Conservation (phyloP, 2,113 vertebrate species). For the Sus scrofa region DNA sequence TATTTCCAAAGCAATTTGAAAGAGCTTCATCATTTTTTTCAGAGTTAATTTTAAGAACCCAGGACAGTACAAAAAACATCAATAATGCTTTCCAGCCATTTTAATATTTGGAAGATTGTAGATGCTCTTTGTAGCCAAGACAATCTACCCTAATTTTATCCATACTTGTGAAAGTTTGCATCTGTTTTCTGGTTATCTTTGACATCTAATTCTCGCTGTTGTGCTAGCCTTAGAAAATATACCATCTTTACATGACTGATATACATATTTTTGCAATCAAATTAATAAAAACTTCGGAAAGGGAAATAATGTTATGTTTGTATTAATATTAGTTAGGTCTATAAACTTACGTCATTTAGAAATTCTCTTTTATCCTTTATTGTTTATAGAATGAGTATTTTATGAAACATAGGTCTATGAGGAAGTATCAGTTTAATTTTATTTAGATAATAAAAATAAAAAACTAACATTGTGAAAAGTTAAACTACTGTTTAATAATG, state of each 20-base stretch:
- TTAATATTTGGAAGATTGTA: constrained; percentile 31
- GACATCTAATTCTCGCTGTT: background rate
- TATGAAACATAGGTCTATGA: background rate
- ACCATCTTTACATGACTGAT: background rate
- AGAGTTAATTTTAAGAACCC: background rate
- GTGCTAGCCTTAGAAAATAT: background rate
- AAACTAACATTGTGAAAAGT: constrained; percentile 10
- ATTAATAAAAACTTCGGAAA: background rate
- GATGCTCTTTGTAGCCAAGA: background rate
- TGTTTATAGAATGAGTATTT: background rate
- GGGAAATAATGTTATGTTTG: background rate
- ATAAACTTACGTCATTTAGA: constrained; percentile 1
- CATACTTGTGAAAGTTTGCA: background rate
- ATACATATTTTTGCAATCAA: background rate
- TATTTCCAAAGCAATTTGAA: constrained; percentile 20
- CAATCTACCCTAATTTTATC: constrained; percentile 4
- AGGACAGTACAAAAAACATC: background rate
- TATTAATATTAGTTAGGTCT: background rate
- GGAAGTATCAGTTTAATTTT: constrained; percentile 13
- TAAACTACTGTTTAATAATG: background rate
- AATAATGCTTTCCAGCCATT: background rate
- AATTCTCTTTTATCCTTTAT: background rate
- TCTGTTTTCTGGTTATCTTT: background rate
- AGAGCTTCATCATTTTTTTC: background rate
- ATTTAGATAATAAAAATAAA: background rate